phyloP scores from a whole-genome alignment of 2,797 vertebrate genomes.

The Prunella strophiata region DNA sequence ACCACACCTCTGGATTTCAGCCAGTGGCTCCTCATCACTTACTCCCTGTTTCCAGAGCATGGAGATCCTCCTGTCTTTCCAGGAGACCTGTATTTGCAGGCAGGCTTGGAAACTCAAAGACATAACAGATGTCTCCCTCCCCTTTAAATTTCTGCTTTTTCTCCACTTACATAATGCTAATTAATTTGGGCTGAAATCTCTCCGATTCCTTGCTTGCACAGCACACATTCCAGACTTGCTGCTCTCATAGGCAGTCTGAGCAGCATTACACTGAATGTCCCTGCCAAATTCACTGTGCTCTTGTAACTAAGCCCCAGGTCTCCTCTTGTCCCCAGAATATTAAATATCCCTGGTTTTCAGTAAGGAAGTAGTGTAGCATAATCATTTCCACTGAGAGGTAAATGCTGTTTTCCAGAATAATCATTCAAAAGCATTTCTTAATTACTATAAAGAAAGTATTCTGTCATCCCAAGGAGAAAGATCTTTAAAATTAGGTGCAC shows the following conservation, averaged over 20 bases:
- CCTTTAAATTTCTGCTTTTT: conserved; percentile 30
- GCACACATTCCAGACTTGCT: conserved; percentile 23
- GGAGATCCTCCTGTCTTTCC: neutral
- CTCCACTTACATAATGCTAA: conserved; percentile 57
- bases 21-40: conserved; percentile 35
- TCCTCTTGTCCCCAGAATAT: neutral
- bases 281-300: conserved; percentile 32
- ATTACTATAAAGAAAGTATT: neutral
- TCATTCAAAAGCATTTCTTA: neutral
- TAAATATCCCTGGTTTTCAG: neutral
- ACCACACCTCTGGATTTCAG: conserved; percentile 18
- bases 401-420: neutral
- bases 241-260: conserved; percentile 48
- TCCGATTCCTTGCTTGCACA: conserved; percentile 11
- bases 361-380: neutral
- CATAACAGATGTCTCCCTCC: conserved; percentile 60
- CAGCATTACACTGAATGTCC: neutral
- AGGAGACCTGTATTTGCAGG: conserved; percentile 33
- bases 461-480: neutral
- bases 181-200: conserved; percentile 56
- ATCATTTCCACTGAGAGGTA: neutral
- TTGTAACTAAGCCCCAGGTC: neutral
- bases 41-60: neutral
- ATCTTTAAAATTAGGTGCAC: neutral
- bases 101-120: neutral